A percentile compares a stretch with the other conserved stretches of the same genome.
These are phyloP conservation scores for Ceratina australensis DNA, from an alignment of 1,140 invertebrate genomes.

Conservation along the genomic window DNA sequence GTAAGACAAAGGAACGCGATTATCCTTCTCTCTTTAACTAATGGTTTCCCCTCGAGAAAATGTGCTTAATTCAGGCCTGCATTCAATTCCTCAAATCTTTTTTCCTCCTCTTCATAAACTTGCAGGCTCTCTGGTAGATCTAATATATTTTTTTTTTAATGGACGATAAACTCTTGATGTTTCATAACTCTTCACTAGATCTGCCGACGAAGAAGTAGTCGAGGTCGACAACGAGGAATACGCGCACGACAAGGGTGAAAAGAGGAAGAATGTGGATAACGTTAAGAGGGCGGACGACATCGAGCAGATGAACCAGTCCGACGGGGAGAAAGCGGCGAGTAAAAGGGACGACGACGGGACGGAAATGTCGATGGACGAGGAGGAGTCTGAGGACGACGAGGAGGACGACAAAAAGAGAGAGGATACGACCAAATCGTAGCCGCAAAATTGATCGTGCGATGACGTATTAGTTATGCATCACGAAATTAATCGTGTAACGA, in stretches of 20 bases:
- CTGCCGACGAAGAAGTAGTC: constrained; percentile 43
- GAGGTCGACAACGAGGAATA: constrained; percentile 52
- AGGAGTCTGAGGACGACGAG: constrained; percentile 41
- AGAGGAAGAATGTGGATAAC: constrained; percentile 20
- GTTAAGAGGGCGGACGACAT: background rate
- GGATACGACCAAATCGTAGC: constrained; percentile 21
- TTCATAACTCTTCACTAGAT: constrained; percentile 36
- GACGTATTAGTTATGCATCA: too few relatives aligned
- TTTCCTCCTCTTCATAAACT: too few relatives aligned
- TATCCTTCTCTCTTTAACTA: too few relatives aligned
- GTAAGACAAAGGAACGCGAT: too few relatives aligned
- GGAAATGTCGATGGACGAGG: constrained; percentile 55
- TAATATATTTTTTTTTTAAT: too few relatives aligned
- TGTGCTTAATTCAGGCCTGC: too few relatives aligned
- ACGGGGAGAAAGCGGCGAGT: constrained; percentile 12
- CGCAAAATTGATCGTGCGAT: background rate
- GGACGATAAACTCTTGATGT: too few relatives aligned
- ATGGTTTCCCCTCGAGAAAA: too few relatives aligned
- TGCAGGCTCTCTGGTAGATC: too few relatives aligned
- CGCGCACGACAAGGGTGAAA: constrained; percentile 36
- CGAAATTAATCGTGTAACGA: background rate
- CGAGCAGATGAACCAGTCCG: constrained; percentile 13
- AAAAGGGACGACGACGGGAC: constrained; percentile 29
- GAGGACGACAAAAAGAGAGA: constrained; percentile 26
- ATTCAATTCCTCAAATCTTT: too few relatives aligned